Conservation (phyloP, 2,113 vertebrate genomes). For the Cynocephalus volans region DNA sequence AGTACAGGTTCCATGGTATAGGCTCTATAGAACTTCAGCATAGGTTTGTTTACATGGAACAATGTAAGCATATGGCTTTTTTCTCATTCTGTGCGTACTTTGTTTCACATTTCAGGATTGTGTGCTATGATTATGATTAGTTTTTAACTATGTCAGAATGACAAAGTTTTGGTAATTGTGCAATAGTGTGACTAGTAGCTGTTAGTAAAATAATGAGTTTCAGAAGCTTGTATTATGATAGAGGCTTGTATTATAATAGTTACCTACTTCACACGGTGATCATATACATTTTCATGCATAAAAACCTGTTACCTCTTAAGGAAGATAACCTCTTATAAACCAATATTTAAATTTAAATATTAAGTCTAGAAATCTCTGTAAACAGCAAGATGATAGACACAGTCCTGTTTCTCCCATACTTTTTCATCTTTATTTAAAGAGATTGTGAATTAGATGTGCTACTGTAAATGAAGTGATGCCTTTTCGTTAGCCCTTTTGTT, state of each 20-base stretch:
- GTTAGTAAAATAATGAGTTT: not conserved
- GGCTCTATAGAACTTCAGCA: not conserved
- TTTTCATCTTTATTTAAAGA: not conserved
- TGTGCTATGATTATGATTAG: not conserved
- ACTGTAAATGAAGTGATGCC: not conserved
- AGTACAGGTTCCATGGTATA: not conserved
- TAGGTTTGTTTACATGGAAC: not conserved
- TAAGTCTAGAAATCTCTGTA: slow-evolving; percentile 22
- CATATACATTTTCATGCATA: not conserved
- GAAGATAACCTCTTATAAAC: slow-evolving; percentile 50
- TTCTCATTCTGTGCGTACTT: not conserved
- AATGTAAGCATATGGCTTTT: not conserved
- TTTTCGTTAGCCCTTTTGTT: not conserved
- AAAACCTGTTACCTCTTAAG: slow-evolving; percentile 28
- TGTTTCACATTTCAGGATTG: not conserved
- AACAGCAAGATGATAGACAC: not conserved
- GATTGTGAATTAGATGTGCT: not conserved
- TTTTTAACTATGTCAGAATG: slow-evolving; percentile 12
- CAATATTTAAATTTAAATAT: slow-evolving; percentile 62
- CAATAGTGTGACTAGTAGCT: not conserved
- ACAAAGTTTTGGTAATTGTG: not conserved
- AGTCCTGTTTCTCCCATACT: not conserved
- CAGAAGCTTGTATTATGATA: not conserved
- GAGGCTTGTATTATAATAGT: slow-evolving; percentile 12
- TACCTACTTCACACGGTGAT: not conserved